phyloP scores from a whole-genome alignment of 2,888 invertebrate species.

The Caenorhabditis sp. region DNA sequence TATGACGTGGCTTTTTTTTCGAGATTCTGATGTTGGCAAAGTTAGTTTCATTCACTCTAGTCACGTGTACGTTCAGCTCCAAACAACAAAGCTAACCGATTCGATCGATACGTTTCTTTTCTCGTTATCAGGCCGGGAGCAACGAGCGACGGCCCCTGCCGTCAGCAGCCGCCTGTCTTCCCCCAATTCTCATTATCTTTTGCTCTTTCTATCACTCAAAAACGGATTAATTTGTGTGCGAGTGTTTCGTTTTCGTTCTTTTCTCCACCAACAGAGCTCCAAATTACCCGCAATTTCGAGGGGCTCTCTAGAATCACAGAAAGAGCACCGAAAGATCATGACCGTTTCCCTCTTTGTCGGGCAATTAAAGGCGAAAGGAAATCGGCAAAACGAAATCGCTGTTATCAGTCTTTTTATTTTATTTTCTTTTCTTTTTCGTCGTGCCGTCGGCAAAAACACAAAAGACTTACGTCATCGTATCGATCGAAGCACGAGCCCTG shows the following conservation, averaged over 20 bases:
- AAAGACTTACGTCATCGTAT: constrained; percentile 88
- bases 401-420: constrained; percentile 3
- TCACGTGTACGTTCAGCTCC: neutral
- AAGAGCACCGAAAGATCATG: constrained; percentile 15
- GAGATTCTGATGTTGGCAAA: too few species aligned
- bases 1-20: constrained; percentile 6
- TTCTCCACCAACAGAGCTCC: neutral
- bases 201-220: constrained; percentile 29
- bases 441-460: neutral
- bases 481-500: constrained; percentile 93
- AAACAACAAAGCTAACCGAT: neutral
- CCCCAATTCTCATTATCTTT: constrained; percentile 5
- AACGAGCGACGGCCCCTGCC: constrained; percentile 4
- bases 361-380: constrained; percentile 14
- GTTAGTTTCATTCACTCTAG: neutral
- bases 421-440: constrained; percentile 16
- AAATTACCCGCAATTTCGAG: neutral
- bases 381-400: too few species aligned
- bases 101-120: constrained; percentile 5
- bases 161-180: neutral
- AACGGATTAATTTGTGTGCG: constrained; percentile 21
- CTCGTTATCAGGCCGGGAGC: constrained; percentile 34
- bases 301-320: neutral
- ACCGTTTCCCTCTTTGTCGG: constrained; percentile 12
- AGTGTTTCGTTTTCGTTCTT: neutral